These are phyloP conservation scores for Pholis gunnellus DNA, from an alignment of 2,113 vertebrate genomes.

Conservation along the genomic window DNA sequence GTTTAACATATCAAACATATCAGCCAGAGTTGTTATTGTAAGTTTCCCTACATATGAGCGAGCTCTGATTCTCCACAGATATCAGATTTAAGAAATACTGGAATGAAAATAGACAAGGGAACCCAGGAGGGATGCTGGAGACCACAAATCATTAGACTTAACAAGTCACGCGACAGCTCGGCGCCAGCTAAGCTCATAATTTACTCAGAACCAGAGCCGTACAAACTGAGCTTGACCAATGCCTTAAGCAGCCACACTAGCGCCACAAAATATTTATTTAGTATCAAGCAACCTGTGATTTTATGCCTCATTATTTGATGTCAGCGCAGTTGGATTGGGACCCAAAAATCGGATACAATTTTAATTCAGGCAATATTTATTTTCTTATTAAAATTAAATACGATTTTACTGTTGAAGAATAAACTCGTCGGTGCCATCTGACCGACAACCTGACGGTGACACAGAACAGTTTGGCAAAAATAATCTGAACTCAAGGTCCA, in stretches of 20 bases:
- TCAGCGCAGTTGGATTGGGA: background rate
- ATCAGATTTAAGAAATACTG: background rate
- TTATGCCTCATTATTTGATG: background rate
- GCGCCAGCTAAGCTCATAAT: constrained; percentile 26
- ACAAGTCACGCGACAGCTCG: constrained; percentile 9
- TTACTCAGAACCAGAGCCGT: constrained; percentile 11
- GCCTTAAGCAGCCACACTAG: background rate
- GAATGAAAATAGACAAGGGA: background rate
- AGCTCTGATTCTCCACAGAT: background rate
- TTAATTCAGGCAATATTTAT: no score
- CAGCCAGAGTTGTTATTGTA: background rate
- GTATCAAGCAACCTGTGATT: background rate
- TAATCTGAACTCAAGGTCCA: no score
- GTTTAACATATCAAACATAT: background rate
- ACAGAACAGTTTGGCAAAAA: no score
- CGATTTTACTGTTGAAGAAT: no score
- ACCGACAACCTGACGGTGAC: no score
- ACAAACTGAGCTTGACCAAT: constrained; percentile 25
- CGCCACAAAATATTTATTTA: background rate
- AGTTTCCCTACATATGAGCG: background rate
- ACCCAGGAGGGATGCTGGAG: background rate
- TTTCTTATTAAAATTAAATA: no score
- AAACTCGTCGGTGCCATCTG: no score
- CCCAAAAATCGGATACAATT: no score
- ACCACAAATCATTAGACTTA: background rate